Percentiles rank a stretch among this genome's conserved stretches.
These are phyloP conservation scores for Camponotus vicinus DNA, from an alignment of 1,140 invertebrate species.

Conservation along the genomic window DNA sequence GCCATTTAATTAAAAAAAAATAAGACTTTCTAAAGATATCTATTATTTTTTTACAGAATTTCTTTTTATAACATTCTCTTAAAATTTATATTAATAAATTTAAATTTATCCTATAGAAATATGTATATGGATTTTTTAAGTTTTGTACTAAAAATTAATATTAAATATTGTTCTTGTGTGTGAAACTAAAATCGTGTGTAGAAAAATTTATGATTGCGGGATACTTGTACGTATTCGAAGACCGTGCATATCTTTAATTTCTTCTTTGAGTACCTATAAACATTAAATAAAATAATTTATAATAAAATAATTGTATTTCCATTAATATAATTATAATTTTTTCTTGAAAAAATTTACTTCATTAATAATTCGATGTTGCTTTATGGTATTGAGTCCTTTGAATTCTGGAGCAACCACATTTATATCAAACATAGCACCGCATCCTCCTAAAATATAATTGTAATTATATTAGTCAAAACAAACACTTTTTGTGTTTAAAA, in stretches of 20 bases:
- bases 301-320: not conserved
- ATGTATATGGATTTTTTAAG: not conserved
- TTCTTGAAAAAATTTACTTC: slow-evolving; percentile 84
- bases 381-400: slow-evolving; percentile 91
- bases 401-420: slow-evolving; percentile 92
- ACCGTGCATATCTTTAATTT: slow-evolving; percentile 95
- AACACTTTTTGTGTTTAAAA: not conserved
- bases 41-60: not conserved
- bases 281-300: slow-evolving; percentile 43
- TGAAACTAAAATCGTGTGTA: not conserved
- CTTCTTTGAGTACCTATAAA: slow-evolving; percentile 90
- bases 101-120: not conserved
- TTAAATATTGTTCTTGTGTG: not conserved
- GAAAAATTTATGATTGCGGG: slow-evolving; percentile 74
- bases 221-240: slow-evolving; percentile 90
- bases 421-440: slow-evolving; percentile 96
- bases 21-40: too few species aligned
- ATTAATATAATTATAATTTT: not conserved
- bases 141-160: not conserved
- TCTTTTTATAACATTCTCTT: slow-evolving; percentile 2
- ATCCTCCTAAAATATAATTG: slow-evolving; percentile 88
- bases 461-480: not conserved
- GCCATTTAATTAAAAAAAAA: not conserved
- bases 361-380: slow-evolving; percentile 94
- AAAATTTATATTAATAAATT: not conserved